These are phyloP conservation scores for Pimephales promelas DNA, from an alignment of 2,113 vertebrate genomes.

Conservation along the genomic window DNA sequence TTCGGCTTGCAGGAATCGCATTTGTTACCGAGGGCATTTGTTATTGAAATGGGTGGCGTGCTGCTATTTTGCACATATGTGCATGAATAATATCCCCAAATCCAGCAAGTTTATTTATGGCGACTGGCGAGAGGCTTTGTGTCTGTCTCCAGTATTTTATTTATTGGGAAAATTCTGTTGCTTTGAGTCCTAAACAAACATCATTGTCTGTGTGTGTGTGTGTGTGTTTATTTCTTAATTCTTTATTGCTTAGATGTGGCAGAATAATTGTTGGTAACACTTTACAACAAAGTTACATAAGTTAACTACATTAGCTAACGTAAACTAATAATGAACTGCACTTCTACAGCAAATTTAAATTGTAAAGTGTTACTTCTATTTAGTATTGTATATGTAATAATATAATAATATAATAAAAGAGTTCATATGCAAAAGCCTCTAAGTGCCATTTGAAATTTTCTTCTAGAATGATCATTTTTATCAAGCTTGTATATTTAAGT, in stretches of 20 bases:
- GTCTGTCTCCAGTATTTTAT: slow-evolving; percentile 46
- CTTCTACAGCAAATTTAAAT: too few species aligned
- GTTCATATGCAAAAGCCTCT: too few species aligned
- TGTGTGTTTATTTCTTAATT: slow-evolving; percentile 29
- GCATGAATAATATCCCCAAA: slow-evolving; percentile 53
- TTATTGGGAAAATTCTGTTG: slow-evolving; percentile 27
- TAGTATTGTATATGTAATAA: too few species aligned
- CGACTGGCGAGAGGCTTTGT: slow-evolving; percentile 31
- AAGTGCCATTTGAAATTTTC: too few species aligned
- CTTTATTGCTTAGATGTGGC: slow-evolving; percentile 22
- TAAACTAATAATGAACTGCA: too few species aligned
- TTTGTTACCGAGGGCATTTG: slow-evolving; percentile 53
- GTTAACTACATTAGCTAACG: too few species aligned
- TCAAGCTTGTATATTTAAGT: too few species aligned
- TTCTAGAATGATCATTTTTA: too few species aligned
- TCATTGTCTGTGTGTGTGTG: not conserved
- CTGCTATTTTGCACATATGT: slow-evolving; percentile 57
- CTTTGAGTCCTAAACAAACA: slow-evolving; percentile 26
- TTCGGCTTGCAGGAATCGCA: slow-evolving; percentile 49
- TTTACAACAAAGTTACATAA: too few species aligned
- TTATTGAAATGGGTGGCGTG: slow-evolving; percentile 47
- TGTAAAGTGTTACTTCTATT: too few species aligned
- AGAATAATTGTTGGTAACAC: not conserved
- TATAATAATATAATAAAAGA: too few species aligned
- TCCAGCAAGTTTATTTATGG: slow-evolving; percentile 52